Evolutionary conservation across 1,140 invertebrate genomes (phyloP), one percentile per base, ranked within the genome.

Genomic region (Nasonia longicornis): DNA sequence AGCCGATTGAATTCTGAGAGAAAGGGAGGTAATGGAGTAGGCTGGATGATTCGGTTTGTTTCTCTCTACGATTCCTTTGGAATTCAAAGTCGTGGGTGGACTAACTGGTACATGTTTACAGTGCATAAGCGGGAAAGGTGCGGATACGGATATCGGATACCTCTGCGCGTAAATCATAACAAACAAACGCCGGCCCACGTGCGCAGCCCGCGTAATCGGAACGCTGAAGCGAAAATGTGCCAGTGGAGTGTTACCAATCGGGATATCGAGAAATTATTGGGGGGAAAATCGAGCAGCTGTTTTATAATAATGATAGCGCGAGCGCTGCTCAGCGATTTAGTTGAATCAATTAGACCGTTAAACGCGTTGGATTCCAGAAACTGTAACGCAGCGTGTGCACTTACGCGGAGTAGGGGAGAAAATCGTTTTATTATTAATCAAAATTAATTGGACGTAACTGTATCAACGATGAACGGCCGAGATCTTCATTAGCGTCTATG

Each of bases 391-490:
- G 38, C 1, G 38, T 42, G 38, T 42, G 7, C 8, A 11, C 38
- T 42, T 63, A 16, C 20, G 31, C 22, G 31, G 31, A 64, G 14
- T 31, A 42, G 63, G 42, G 6, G 71, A 29, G 31, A 52, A 31
- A 52, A 20, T 74, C 48, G 26, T 42, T 58, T 31, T 31, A 14
- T 14, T 38, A n/a, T 75, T n/a, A 63, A 74, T 58, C 26, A 75
- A n/a, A 64, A 64, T 64, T 64, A 75, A 75, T 75, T 35, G 58
- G 58, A 75, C 16, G 20, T 75, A 75, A 38, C 52, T 75, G 52
- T 63, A 75, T 22, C 1, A 64, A 14, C 10, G 31, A 45, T 22
- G n/a, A 48, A 48, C 45, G 45, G 45, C 45, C 12, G 45, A 1
- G 45, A 14, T 48, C 35, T 77, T 66, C 58, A 77, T 77, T 77